These are phyloP conservation scores for Turnix velox DNA, from an alignment of 2,113 vertebrate species.

Conservation along the genomic window DNA sequence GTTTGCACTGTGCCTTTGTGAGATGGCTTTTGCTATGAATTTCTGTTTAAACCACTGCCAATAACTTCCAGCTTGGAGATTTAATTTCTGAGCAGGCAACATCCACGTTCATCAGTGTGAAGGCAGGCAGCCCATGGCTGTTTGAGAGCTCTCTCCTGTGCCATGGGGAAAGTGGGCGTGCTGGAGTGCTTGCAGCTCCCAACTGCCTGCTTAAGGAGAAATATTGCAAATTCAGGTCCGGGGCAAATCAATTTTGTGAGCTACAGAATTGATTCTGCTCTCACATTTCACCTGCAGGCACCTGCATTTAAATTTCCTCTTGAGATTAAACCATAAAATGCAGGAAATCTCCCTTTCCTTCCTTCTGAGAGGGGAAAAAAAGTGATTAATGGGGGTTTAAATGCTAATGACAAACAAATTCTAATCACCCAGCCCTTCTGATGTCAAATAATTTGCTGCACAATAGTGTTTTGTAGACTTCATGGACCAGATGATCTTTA, in stretches of 20 bases:
- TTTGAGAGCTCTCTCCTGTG: neutral
- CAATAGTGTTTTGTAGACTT: neutral
- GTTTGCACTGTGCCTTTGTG: neutral
- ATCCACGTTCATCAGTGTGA: neutral
- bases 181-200: neutral
- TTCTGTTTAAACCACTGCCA: neutral
- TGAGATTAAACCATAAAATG: neutral
- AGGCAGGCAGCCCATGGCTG: neutral
- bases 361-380: neutral
- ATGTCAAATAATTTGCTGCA: neutral
- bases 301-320: neutral
- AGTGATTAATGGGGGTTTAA: constrained; percentile 1
- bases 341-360: neutral
- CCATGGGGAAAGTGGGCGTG: neutral
- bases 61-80: neutral
- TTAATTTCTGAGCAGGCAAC: neutral
- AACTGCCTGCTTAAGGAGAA: neutral
- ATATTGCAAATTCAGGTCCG: neutral
- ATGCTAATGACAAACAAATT: neutral
- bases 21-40: neutral
- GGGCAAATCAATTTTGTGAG: neutral
- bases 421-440: neutral
- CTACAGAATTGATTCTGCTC: neutral
- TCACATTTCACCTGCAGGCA: neutral
- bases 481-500: neutral